Base-by-base conservation (phyloP, 2,797 vertebrate genomes). In the Melopsittacus undulatus region DNA sequence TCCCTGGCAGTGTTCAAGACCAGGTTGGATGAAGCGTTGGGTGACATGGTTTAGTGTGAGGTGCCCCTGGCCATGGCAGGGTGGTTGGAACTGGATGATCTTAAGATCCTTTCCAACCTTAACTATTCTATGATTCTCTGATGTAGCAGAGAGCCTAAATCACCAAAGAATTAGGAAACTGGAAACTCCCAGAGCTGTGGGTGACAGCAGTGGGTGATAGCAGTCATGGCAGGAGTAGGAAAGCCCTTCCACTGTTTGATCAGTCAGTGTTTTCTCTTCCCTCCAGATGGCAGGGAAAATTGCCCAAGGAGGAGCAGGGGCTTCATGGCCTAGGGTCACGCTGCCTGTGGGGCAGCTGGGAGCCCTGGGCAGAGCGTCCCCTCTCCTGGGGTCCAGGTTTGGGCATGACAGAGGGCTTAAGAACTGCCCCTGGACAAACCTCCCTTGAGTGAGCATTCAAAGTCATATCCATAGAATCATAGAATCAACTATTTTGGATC, bases 251-350 rank as follows among this genome's bases (percentile, higher is more conserved):
- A 9, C 14, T 42, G 15, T 6, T 29, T 2, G 18, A 6, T 29
- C 2, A 0, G 26, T 62, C 23, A 38, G 18, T 14, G 2, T 49
- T 32, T n/a, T 73, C 42, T 54, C 42, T 34, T 29, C 43, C 34
- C 24, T 56, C 0, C 5, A 43, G 27, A 12, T 19, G 24, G 11
- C 56, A 54, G 46, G 57, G 32, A 52, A 52, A 23, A n/a, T 57
- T 12, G 11, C 34, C 10, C 0, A 40, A 83, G 52, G 15, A 42
- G 40, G 16, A 32, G 59, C 3, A 3, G 54, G 13, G 16, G 9
- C 82, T 64, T 45, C 8, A 1, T 21, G 45, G 9, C 49, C 23
- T 40, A 51, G 23, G 34, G 22, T 34, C 3, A 0, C 29, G 23
- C 63, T 48, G 22, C 30, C 54, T 62, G 62, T 3, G 2, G 30